Evolutionary conservation across 2,113 vertebrate genomes (phyloP), one percentile per base, ranked within the genome.

Genomic region (Sapayoa aenigma): DNA sequence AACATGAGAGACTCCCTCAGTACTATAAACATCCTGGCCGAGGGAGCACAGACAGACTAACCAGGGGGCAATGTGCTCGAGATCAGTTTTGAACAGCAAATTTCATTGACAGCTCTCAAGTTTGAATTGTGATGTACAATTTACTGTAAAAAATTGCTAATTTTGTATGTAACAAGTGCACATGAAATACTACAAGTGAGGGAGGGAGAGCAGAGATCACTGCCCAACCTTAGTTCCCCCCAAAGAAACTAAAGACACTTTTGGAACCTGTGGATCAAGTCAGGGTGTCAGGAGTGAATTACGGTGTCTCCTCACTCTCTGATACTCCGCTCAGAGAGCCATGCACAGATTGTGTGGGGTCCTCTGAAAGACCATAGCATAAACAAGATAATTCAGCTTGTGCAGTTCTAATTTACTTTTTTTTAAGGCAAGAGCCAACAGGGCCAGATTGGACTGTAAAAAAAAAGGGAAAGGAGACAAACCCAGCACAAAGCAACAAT

Each of bases 1-100:
- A 97, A 97, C 92, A 79, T 92, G 96, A 97, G 93, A 96, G 95
- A 96, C 86, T 96, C 94, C 79, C 76, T 82, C 80, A 94, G 74
- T 93, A 91, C 95, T 87, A 94, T 88, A 97, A 95, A 96, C 92
- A 93, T 96, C 90, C 95, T 96, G 95, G 87, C 93, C 14, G 3
- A 93, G 83, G 76, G 44, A 95, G 74, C 60, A 31, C 14, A 90
- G 65, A 42, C 90, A 96, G 85, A 69, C 75, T 91, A 87, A 89
- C 87, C 87, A 89, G 94, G 68, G 72, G 93, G 93, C 90, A 96
- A 94, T 93, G 90, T 95, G 94, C 80, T 92, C 11, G 25, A 92
- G 78, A 94, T 97, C 93, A 94, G 44, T 72, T 94, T 46, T 68
- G 65, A 87, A 68, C 83, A 47, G 86, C 69, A 73, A 94, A 96